Percentiles rank a stretch among this genome's conserved stretches.
Conservation (phyloP, 2,797 vertebrate genomes). For the Rallus crepitans region DNA sequence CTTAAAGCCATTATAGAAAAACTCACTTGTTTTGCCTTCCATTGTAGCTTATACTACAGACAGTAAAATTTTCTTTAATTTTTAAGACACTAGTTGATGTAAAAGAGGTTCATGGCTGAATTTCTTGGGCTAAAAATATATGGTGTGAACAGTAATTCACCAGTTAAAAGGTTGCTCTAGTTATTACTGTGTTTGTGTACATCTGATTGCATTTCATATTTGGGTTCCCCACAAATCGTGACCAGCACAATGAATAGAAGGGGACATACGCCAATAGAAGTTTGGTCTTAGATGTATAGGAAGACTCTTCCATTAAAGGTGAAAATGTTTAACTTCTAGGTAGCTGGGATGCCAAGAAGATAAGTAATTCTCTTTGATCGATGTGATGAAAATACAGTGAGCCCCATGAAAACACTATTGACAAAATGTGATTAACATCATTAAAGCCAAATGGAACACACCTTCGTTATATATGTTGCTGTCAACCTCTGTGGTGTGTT, state of each 20-base stretch:
- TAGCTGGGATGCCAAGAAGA: not conserved
- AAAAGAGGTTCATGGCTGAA: not conserved
- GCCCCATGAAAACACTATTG: not conserved
- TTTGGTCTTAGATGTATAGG: not conserved
- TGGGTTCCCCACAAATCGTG: not conserved
- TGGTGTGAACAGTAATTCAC: not conserved
- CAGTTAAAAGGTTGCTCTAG: not conserved
- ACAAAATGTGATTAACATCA: not conserved
- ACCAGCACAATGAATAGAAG: not conserved
- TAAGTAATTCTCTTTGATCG: not conserved
- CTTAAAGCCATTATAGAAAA: not conserved
- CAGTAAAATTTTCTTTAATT: not conserved
- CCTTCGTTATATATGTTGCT: fast-evolving
- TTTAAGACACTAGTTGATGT: not conserved
- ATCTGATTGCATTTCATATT: not conserved
- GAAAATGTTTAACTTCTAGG: not conserved
- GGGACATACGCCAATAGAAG: fast-evolving
- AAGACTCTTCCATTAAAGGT: not conserved
- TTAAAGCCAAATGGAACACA: not conserved
- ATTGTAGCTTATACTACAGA: not conserved
- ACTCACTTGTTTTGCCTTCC: not conserved
- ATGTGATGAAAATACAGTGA: not conserved
- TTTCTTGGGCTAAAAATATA: not conserved
- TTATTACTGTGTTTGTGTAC: not conserved
- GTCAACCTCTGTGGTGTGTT: not conserved